Evolutionary conservation across 2,113 vertebrate species (phyloP), one percentile per base, ranked within the genome.

Genomic region (Morone saxatilis): DNA sequence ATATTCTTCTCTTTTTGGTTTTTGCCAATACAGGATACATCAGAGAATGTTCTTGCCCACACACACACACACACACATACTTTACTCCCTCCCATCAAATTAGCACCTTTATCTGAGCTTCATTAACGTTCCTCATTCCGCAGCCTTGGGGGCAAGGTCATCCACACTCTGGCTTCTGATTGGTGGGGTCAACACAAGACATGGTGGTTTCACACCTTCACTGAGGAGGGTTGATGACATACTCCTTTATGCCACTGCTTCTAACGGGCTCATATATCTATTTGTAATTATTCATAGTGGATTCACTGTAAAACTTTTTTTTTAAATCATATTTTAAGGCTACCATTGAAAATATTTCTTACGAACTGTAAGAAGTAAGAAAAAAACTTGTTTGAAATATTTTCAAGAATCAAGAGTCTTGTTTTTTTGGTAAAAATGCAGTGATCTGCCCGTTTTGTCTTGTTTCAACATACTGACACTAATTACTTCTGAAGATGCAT

Each of bases 101-200:
- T 87, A 92, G 71, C 89, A 86, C 75, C 76, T 84, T 74, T 78
- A 53, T 50, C 50, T 85, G 60, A 69, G 75, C 63, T 74, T 91
- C 87, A 90, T 92, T 93, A 92, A 75, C 72, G 41, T 10, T 25
- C 31, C 20, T 79, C 22, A 25, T 62, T 76, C 22, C 50, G 25
- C 7, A 12, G 50, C 13, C 14, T 53, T 22, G 7, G 19, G 59
- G 40, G 25, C 22, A 60, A 4, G 78, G 78, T 84, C 85, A 19
- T 10, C 72, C 61, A 25, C 78, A 71, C 41, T 10, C 67, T 71
- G 50, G 65, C 69, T 47, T 47, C 72, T 71, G 80, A 87, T 84
- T 84, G 74, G 76, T 40, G 38, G 71, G 67, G 41, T 79, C 38
- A 83, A 53, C 61, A 47, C 7, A n/a, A 76, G 48, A 20, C 41